Percentiles rank a stretch among this genome's conserved stretches.
These are phyloP conservation scores for Rhogogaster chlorosoma DNA, from an alignment of 2,888 invertebrate genomes.

Conservation along the genomic window DNA sequence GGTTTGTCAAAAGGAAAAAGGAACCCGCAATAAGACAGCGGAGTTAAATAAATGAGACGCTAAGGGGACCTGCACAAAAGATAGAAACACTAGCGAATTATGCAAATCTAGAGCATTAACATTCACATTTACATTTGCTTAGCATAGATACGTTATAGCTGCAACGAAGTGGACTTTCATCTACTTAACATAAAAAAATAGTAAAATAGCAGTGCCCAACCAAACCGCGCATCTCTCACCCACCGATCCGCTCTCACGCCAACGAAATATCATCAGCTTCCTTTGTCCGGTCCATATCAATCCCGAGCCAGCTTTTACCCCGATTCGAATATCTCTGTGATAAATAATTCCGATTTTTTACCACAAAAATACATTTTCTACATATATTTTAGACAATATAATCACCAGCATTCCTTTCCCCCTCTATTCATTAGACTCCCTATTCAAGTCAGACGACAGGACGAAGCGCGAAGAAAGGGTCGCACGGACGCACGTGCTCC, in stretches of 20 bases:
- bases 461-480: slow-evolving; percentile 51
- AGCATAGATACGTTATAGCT: slow-evolving; percentile 59
- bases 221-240: neutral
- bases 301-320: neutral
- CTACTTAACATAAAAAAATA: slow-evolving; percentile 66
- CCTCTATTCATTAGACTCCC: slow-evolving; percentile 20
- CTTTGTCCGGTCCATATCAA: neutral
- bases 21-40: slow-evolving; percentile 3
- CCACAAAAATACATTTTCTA: neutral
- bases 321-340: neutral
- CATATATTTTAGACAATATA: neutral
- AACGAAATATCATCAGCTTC: neutral
- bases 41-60: slow-evolving; percentile 33
- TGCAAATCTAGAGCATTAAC: slow-evolving; percentile 68
- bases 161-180: slow-evolving; percentile 65
- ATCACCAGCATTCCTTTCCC: neutral
- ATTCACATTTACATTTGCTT: slow-evolving; percentile 69
- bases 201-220: slow-evolving; percentile 24
- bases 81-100: slow-evolving; percentile 70
- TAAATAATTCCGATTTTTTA: neutral
- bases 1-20: neutral
- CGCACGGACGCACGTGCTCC: slow-evolving; percentile 59
- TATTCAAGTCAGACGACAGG: slow-evolving; percentile 10
- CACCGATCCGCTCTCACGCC: neutral
- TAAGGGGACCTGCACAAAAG: slow-evolving; percentile 57